Evolutionary conservation across 2,888 invertebrate genomes (phyloP), one percentile per base, ranked within the genome.

Genomic region (Trissolcus japonicus): DNA sequence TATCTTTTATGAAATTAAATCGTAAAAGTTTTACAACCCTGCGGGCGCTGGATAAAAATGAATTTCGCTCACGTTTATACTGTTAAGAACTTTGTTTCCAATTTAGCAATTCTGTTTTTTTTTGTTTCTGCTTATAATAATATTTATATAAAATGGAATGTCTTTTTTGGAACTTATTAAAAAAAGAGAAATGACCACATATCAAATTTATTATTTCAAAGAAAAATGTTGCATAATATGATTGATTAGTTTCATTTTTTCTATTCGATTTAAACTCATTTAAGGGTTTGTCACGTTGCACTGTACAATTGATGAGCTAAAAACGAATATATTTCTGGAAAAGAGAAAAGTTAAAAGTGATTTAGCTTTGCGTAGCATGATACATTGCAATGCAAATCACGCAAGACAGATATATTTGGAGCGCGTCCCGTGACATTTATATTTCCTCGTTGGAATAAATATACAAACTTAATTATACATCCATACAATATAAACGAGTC

Each of bases 1-100:
- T 61, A 73, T 61, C 63, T 75, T 67, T 68, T 68, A 75, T 68
- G 68, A 50, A 69, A 69, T 69, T 66, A 71, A 66, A 57, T 76
- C 69, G 48, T 71, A 76, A 76, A 76, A 71, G 40, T 76, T 71
- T 75, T 71, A 71, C 25, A 51, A 66, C 59, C 59, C 48, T 43
- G 46, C 61, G 46, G 7, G 29, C n/a, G 54, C 43, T 19, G 16
- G 41, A 53, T n/a, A 53, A 62, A 57, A 57, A 41, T 25, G 51
- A 7, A 67, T 59, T 17, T 35, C 35, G 35, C 35, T 35, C 35
- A 11, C 35, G 25, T 25, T 25, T 25, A 25, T 53, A 25, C 11
- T 25, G 19, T 14, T 13, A 53, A 53, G 7, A 25, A 35, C 35
- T 7, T 35, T 35, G 35, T 35, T 35, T 35, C 35, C 11, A 35